Evolutionary conservation across 2,888 invertebrate genomes (phyloP), one percentile per base, ranked within the genome.

Genomic region (Stomorhina lunata): DNA sequence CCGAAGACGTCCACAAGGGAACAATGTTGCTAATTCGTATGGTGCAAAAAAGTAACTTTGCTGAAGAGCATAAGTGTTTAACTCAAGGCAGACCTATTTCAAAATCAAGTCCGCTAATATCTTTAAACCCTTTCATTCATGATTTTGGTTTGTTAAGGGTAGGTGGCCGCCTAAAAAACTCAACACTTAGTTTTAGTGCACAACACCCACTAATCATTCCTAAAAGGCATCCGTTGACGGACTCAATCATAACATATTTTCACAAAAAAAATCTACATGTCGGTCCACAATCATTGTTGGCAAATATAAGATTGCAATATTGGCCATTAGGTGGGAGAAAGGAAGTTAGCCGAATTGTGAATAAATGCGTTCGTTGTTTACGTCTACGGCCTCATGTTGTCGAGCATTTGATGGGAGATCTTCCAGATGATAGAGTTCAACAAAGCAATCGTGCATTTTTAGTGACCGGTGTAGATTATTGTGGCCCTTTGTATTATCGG

Each of bases 271-370:
- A 77, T 72, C 6, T 83, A 32, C 84, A 84, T 65, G 81, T 71
- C 68, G 82, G 84, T 12, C 80, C 84, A 9, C 84, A 80, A 27
- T 59, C 57, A 0, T 20, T 83, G n/a, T 50, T 85, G 1, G 84
- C 84, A 32, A 79, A 55, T 2, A 82, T 82, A 43, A 66, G 84
- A 2, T 65, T 65, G 5, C 84, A 83, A 10, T 84, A 84, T 57
- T 85, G 83, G 84, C 85, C 84, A 10, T 72, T 85, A 66, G 80
- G 84, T 45, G 81, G 84, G 4, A 66, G 79, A 29, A 81, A 85
- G 57, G 66, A 78, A 20, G 80, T 84, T 3, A 65, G 48, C 45
- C 37, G 66, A 22, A 55, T 81, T 2, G 22, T 63, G 10, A 81
- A 65, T 7, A 69, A 69, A 43, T 68, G 59, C 45, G 48, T 76